Base-by-base conservation (phyloP, 2,797 vertebrate species). In the Lepus oiostolus region DNA sequence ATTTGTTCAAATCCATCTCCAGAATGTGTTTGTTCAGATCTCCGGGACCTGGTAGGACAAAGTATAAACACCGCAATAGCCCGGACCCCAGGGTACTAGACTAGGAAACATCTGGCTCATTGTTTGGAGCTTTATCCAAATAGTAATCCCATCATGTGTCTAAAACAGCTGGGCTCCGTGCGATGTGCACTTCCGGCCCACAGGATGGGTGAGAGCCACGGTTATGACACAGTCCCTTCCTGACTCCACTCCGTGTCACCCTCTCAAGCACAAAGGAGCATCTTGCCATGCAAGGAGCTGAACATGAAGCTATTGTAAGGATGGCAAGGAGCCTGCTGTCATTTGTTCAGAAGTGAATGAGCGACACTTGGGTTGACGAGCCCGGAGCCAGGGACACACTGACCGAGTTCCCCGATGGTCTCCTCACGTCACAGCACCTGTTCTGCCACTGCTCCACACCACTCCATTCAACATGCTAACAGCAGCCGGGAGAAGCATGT, bases 11-110 rank as follows among this genome's bases (percentile, higher is more conserved):
- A 90, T 32, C 58, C 74, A 32, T 94, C 47, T 85, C 47, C 67
- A 95, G 87, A 90, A 77, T 17, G 19, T 60, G 22, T 94, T 87
- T 95, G 90, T 92, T 94, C 93, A 86, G 82, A 94, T 81, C 62
- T 38, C 68, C 30, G n/a, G 50, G 82, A 93, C 85, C 50, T 54
- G 21, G 58, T 30, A 75, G 52, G 42, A 81, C 32, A 63, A 60
- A 60, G 63, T 86, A 7, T 85, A 83, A 96, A 83, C 93, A 42
- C 50, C 50, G 30, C 71, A 83, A 60, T 17, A 80, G 42, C 28
- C 79, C 62, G 28, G 58, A 58, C 42, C 50, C 67, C 7, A 22
- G 94, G 86, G 30, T 71, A 76, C 30, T 42, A 84, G 50, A 82
- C 90, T 82, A 77, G 21, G 84, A 85, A 92, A 94, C 70, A 93